Evolutionary conservation across 23 tunicate genomes (phyloP).

Genomic region (Phallusia fumigata): DNA sequence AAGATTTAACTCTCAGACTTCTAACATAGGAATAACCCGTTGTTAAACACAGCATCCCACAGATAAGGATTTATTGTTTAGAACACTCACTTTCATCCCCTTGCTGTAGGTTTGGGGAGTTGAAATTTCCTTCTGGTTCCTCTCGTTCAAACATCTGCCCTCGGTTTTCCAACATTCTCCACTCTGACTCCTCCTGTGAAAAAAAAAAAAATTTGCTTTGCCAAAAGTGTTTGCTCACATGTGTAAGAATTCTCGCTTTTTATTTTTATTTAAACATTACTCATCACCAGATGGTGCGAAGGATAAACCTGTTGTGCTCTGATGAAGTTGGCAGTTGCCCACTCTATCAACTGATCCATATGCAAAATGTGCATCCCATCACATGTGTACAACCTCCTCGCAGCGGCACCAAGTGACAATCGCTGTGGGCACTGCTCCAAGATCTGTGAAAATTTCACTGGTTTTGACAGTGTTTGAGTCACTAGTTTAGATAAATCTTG

Average conservation of each 20-base stretch:
- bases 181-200: not conserved
- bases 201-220: no score
- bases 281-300: no score
- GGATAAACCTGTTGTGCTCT: slow-evolving; percentile 20
- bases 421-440: slow-evolving; percentile 84
- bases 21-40: no score
- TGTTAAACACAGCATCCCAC: no score
- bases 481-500: no score
- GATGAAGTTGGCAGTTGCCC: slow-evolving; percentile 48
- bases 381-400: slow-evolving; percentile 75
- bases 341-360: slow-evolving; percentile 79
- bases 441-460: no score
- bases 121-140: slow-evolving; percentile 45
- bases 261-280: no score
- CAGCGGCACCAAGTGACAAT: slow-evolving; percentile 60
- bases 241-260: no score
- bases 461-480: no score
- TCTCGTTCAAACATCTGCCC: slow-evolving; percentile 5
- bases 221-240: no score
- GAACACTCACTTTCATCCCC: not conserved
- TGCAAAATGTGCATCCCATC: slow-evolving; percentile 86
- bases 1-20: no score
- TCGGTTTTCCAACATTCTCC: not conserved
- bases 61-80: no score
- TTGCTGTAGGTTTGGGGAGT: not conserved